Base-by-base conservation (phyloP, 2,888 invertebrate species). In the Phrixothrix hirtus region DNA sequence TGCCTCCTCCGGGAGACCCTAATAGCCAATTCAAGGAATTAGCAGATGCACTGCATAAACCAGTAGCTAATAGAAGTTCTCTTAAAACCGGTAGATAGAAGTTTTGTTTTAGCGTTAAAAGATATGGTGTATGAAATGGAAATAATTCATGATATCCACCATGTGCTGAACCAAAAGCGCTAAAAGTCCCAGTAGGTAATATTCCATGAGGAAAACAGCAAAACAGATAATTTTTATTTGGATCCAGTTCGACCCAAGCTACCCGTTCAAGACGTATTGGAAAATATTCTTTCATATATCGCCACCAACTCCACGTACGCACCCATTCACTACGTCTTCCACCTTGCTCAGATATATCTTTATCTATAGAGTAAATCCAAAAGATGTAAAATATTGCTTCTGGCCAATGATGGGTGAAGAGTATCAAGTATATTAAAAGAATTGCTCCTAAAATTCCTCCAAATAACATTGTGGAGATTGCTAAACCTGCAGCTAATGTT, bases 141-240 rank as follows among this genome's bases (percentile, higher is more conserved):
- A 81, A 83, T n/a, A 77, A 57, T 32, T 76, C 68, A 1, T 68
- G 66, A 52, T 76, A 79, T 6, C 72, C 74, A 1, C 81, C 72
- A 1, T 82, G 80, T 38, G 87, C 88, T 0, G 90, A 87, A 0
- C 83, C 86, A 76, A 96, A 94, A 29, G 88, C 86, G 0, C 83
- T 82, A 60, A 91, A 88, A 0, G 86, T 83, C 0, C 95, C 94
- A 13, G 86, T 82, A 35, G 90, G 87, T 11, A 96, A 78, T 55
- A 75, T 66, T 1, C 97, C 97, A 75, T 98, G 97, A 0, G 97
- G 97, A 74, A 92, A 95, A 54, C 86, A 85, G 3, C 93, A 92
- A 54, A 93, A 83, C 13, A 96, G 78, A 70, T 97, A 96, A 75
- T 93, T 93, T 64, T 80, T 83, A 25, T 83, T 77, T 0, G 93